Evolutionary conservation across 1,140 invertebrate genomes (phyloP), one percentile per base, ranked within the genome.

Genomic region (Drepana arcuata): DNA sequence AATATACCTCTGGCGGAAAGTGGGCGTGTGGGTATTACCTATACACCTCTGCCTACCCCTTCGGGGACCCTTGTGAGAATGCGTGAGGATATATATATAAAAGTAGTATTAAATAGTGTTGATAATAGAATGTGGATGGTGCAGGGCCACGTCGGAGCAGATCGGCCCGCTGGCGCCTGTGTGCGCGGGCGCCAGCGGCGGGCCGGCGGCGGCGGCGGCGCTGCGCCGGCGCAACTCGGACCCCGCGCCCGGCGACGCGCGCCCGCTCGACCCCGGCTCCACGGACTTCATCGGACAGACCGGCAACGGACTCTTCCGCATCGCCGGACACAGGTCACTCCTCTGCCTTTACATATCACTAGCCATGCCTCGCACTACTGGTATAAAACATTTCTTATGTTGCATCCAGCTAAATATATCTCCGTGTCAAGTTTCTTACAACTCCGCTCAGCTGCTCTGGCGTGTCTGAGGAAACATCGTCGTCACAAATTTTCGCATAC

Each of bases 151-250:
- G n/a, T 60, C 60, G 12, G 56, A 74, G 41, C 49, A 65, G 36
- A 48, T 70, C 27, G 57, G 65, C 1, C 63, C 78, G 11, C 71
- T 80, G 7, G 31, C 87, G 86, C 65, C 32, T 58, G 84, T 37
- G 78, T 70, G 0, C 28, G 25, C 81, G 12, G 73, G 65, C 6
- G 45, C 86, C 41, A 85, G 34, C 32, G 7, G 74, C 83, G 26
- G 24, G 26, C 73, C 83, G 23, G 67, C 73, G 12, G 78, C 60
- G 7, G 56, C 86, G 38, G 88, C 89, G 34, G 86, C 90, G 40
- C 59, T 91, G 28, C 84, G 87, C 25, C 79, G 91, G 13, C 77
- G 91, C 36, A 92, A 92, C 62, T 91, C 90, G 1, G 91, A 92
- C 82, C 91, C 91, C 2, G 89, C 90, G 2, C 89, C 89, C 25